Evolutionary conservation across 2,797 vertebrate species (phyloP), one percentile per base, ranked within the genome.

Genomic region (Poliocrania exsul): DNA sequence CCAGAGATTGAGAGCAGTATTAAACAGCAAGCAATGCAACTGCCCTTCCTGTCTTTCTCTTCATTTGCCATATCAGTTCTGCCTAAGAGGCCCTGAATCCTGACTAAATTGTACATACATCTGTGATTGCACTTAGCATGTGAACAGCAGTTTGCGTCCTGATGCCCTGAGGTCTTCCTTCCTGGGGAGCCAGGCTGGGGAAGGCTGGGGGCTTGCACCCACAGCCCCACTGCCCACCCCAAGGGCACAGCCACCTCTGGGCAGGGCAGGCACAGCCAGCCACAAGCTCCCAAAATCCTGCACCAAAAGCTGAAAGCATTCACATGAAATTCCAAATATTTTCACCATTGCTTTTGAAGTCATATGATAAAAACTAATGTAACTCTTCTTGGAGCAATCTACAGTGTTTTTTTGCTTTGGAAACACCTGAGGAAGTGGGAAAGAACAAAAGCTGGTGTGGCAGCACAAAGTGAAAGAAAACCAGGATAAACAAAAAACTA

Each of bases 391-490:
- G 71, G 46, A 74, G 53, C 10, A 80, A 85, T 57, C 60, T 33
- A 11, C 9, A 71, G 23, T 13, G 6, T 33, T 72, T 74, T 75
- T 15, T 66, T 74, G 28, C 54, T 92, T 69, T 78, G 6, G 11
- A 91, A 92, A 95, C 29, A 44, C 54, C 61, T 72, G 72, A 92
- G 54, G 33, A 82, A 93, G 66, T 21, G 64, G 28, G 60, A 90
- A 56, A 92, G 75, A 92, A 57, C 29, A 84, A 46, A 71, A 84
- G 44, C n/a, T 67, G 74, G 33, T 60, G 24, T 31, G 35, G 31
- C 21, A 74, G 13, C 37, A 13, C 2, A 1, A 65, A 89, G 40
- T 4, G 1, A 86, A 91, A 81, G 62, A 88, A 91, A 91, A 65
- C 11, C 53, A 72, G 73, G 73, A 86, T 72, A 94, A 94, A 86